phyloP scores from a whole-genome alignment of 2,113 vertebrate genomes.

The Leiothrix lutea region DNA sequence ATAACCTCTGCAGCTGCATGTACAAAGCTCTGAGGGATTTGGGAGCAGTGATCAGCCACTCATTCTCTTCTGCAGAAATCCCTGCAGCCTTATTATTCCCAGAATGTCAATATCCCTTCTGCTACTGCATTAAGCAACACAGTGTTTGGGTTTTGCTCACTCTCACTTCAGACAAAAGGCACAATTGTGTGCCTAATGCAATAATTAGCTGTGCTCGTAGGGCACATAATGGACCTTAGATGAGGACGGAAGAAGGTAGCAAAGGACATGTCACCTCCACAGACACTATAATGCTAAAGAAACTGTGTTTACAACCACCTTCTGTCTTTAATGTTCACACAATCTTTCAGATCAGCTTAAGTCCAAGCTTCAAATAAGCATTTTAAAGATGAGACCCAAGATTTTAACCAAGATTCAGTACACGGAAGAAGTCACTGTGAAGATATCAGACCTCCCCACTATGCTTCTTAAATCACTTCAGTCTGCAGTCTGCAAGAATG shows the following conservation, averaged over 20 bases:
- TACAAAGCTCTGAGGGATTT: background rate
- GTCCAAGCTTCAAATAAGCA: background rate
- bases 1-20: background rate
- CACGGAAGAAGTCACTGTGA: background rate
- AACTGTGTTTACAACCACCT: background rate
- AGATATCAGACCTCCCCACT: background rate
- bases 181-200: background rate
- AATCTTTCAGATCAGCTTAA: background rate
- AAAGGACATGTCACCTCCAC: background rate
- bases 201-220: background rate
- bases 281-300: background rate
- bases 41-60: background rate
- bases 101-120: background rate
- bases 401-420: background rate
- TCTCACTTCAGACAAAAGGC: background rate
- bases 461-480: background rate
- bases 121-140: background rate
- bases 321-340: background rate
- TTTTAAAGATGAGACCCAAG: background rate
- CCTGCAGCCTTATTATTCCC: background rate
- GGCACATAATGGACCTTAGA: background rate
- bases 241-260: background rate
- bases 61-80: slow-evolving; percentile 14
- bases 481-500: background rate
- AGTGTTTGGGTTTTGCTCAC: background rate